Evolutionary conservation across 1,140 invertebrate genomes (phyloP), one percentile per base, ranked within the genome.

Genomic region (Atta cephalotes): DNA sequence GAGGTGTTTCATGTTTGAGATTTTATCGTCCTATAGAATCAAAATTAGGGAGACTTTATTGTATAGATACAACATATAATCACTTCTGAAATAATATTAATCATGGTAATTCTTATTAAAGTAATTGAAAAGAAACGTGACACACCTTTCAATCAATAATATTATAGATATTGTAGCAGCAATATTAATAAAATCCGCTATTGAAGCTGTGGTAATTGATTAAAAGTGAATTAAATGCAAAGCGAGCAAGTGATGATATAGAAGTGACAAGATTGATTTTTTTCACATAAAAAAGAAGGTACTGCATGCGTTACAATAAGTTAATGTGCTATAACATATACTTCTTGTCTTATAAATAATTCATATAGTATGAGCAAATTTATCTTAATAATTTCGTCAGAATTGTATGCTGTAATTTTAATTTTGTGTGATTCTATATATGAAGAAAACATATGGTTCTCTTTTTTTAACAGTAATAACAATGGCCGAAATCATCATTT

Each of bases 301-400:
- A 72, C 4, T 35, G 68, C 39, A 62, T 82, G 49, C 6, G 25
- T 82, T 82, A 82, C 4, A 35, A 82, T 82, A 74, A 60, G 1
- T 82, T 74, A 82, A 18, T 56, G 10, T 45, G 39, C 39, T 45
- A n/a, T 56, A 60, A 58, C 1, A 7, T 70, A 80, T 7, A 25
- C 16, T 60, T 21, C 21, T 6, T 82, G 25, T 10, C 6, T 51
- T 62, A n/a, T 71, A 7, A 82, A 74, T 74, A 39, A 71, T 82
- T 82, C 28, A 72, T 72, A 31, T 49, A 49, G 14, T 21, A 74
- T 60, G n/a, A 60, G 39, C 12, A 60, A 82, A 62, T 45, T 0
- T 4, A 0, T 31, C 7, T 31, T 49, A 49, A 74, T 9, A 31
- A 7, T 74, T 82, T 82, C 68, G 1, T 82, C 66, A 82, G 66